Base-by-base conservation (phyloP, 1,140 invertebrate genomes). In the Heliconius himera region DNA sequence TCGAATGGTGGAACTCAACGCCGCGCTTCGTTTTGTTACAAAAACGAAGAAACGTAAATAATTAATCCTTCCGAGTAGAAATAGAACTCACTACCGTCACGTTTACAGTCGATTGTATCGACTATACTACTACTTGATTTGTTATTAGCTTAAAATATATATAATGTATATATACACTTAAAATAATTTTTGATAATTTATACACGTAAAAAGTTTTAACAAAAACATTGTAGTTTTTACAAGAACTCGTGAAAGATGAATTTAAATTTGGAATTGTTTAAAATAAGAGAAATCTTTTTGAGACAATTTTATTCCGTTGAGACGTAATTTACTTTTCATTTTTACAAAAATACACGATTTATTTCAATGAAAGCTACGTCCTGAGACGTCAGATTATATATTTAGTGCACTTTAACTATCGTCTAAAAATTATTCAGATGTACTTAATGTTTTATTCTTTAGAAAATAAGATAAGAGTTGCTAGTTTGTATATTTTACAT, bases 341-440 rank as follows among this genome's bases (percentile, higher is more conserved):
- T 66, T 26, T 16, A 66, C 60, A 9, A 66, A 66, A 66, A 66
- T 66, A 26, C 22, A 66, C 60, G 22, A 66, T 66, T 66, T 66
- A 66, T 66, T 66, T 66, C 9, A 66, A 29, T 1, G 60, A 66
- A 26, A 26, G 22, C 60, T 6, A 26, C 56, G 56, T 56, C 8
- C 2, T 56, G n/a, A 9, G 60, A 26, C 22, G 26, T 66, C 22
- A 66, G 9, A 66, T 66, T 66, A 16, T 26, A 66, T 29, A 66
- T 66, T 66, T 26, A 66, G 22, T 3, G 9, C 60, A 66, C 60
- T 60, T 60, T 29, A 66, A 26, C n/a, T 66, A 26, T 26, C 9
- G 22, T 29, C 9, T 16, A 5, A 22, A 11, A 66, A 29, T 22
- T 66, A 66, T 66, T 66, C 11, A 66, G 13, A 66, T 66, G 1